Conservation (phyloP, 2,113 vertebrate genomes). For the Channa maculata region DNA sequence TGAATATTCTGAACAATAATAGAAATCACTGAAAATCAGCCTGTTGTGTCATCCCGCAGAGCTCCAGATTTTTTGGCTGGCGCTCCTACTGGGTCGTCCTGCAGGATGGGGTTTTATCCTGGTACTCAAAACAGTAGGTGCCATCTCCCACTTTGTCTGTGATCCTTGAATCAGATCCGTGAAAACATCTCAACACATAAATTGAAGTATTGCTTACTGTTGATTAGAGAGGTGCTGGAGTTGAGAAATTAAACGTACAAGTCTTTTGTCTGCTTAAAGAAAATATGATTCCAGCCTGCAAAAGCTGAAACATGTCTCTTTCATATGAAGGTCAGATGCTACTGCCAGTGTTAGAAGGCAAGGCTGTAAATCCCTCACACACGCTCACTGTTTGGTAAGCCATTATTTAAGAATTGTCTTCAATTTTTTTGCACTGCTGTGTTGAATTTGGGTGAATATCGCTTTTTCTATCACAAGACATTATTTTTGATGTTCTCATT, state of each 20-base stretch:
- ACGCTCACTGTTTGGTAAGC: constrained; percentile 91
- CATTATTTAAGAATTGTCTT: background rate
- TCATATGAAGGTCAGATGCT: constrained; percentile 87
- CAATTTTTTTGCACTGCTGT: background rate
- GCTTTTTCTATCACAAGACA: background rate
- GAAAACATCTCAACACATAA: constrained; percentile 12
- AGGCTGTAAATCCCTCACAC: constrained; percentile 93
- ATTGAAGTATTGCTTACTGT: background rate
- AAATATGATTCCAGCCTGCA: background rate
- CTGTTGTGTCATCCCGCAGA: constrained; percentile 76
- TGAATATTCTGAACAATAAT: background rate
- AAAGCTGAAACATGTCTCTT: constrained; percentile 1
- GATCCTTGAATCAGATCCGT: constrained; percentile 32
- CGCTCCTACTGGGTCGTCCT: constrained; percentile 92
- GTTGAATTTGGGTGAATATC: background rate
- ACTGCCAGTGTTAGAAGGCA: constrained; percentile 85
- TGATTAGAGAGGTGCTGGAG: constrained; percentile 26
- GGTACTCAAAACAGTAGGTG: constrained; percentile 96
- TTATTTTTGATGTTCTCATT: constrained; percentile 30
- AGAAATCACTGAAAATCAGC: background rate
- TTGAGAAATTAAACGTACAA: background rate
- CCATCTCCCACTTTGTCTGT: constrained; percentile 12
- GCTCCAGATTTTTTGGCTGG: constrained; percentile 95
- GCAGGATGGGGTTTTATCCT: constrained; percentile 94
- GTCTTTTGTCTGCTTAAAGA: too few species aligned